Evolutionary conservation across 2,888 invertebrate species (phyloP).

Genomic region (Drosophila dives): DNA sequence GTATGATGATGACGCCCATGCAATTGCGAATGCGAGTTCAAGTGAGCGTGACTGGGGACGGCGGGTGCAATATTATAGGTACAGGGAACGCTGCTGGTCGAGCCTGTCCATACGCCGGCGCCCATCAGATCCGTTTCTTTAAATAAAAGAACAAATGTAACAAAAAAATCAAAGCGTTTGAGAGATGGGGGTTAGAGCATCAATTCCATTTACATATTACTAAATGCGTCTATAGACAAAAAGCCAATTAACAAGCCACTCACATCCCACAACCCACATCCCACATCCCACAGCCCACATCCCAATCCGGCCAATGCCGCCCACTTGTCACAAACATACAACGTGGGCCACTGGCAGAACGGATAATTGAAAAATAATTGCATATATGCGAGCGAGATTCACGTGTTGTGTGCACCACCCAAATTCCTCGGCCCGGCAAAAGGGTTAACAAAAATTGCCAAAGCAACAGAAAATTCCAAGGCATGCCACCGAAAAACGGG

Average conservation of each 20-base stretch:
- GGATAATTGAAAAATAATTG: constrained; percentile 82
- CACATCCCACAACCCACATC: background rate
- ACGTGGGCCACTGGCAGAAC: constrained; percentile 52
- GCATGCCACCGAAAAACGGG: constrained; percentile 14
- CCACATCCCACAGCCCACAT: background rate
- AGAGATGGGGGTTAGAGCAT: background rate
- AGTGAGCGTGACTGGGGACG: constrained; percentile 53
- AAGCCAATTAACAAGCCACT: constrained; percentile 26
- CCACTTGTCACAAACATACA: constrained; percentile 66
- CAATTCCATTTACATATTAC: background rate
- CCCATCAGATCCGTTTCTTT: constrained; percentile 87
- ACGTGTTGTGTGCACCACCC: constrained; percentile 28
- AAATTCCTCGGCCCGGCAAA: constrained; percentile 18
- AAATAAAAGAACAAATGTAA: constrained; percentile 37
- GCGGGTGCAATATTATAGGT: constrained; percentile 64
- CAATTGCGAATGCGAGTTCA: constrained; percentile 35
- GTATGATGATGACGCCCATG: constrained; percentile 52
- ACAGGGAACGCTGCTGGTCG: constrained; percentile 82
- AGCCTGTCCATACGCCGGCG: constrained; percentile 88
- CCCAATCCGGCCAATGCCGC: background rate
- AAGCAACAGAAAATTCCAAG: constrained; percentile 51
- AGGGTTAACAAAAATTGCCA: constrained; percentile 48
- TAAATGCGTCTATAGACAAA: constrained; percentile 2
- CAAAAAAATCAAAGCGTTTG: background rate
- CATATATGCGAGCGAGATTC: constrained; percentile 50